Conservation (phyloP, 2,888 invertebrate species). For the Opisthograptis luteolata region DNA sequence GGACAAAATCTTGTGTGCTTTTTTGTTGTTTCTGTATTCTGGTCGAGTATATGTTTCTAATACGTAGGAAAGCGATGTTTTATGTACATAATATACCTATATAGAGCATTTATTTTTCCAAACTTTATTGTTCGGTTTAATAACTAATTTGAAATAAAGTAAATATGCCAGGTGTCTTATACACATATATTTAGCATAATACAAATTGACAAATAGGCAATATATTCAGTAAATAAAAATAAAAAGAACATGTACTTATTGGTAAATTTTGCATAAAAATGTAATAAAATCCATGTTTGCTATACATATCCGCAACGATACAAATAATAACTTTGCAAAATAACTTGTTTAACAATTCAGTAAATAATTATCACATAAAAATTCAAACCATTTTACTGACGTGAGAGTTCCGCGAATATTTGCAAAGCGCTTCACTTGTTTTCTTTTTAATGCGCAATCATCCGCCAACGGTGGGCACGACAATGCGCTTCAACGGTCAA, state of each 20-base stretch:
- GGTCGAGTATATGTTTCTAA: slow-evolving; percentile 26
- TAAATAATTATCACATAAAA: slow-evolving; percentile 9
- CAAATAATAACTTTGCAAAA: slow-evolving; percentile 14
- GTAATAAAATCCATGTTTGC: slow-evolving; percentile 8
- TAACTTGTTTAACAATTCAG: slow-evolving; percentile 10
- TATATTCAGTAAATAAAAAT: slow-evolving; percentile 26
- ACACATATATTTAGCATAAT: no score
- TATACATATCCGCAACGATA: slow-evolving; percentile 24
- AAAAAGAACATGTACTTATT: slow-evolving; percentile 13
- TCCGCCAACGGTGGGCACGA: slow-evolving; percentile 64
- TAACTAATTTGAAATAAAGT: no score
- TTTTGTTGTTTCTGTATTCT: slow-evolving; percentile 55
- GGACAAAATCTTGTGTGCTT: slow-evolving; percentile 52
- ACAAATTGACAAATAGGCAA: slow-evolving; percentile 19
- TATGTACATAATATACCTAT: no score
- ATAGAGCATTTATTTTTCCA: no score
- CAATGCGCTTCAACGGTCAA: slow-evolving; percentile 68
- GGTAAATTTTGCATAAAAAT: slow-evolving; percentile 17
- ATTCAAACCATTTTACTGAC: slow-evolving; percentile 24
- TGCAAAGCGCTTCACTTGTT: slow-evolving; percentile 60
- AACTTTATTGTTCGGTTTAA: no score
- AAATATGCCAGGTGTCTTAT: no score
- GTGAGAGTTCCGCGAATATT: slow-evolving; percentile 74
- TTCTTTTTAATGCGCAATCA: slow-evolving; percentile 61
- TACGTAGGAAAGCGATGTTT: no score